phyloP scores from a whole-genome alignment of 2,113 vertebrate genomes.

The Alces alces region DNA sequence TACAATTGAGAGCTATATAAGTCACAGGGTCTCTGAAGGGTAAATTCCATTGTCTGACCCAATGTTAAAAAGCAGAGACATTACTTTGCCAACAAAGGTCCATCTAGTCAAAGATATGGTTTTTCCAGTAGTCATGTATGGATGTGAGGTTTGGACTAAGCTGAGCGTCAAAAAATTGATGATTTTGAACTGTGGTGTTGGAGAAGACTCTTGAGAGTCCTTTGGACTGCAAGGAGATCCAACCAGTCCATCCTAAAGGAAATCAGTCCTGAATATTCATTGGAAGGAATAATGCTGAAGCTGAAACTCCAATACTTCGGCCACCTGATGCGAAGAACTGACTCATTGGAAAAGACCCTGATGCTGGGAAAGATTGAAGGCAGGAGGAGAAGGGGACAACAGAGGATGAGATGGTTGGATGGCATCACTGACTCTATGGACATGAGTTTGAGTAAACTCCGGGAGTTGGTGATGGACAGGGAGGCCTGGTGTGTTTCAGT shows the following conservation, averaged over 20 bases:
- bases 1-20: neutral
- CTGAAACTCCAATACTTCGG: neutral
- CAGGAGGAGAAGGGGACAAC: neutral
- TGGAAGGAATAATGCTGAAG: neutral
- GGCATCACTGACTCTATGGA: neutral
- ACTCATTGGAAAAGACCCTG: neutral
- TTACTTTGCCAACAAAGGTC: neutral
- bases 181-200: neutral
- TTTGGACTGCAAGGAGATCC: neutral
- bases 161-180: neutral
- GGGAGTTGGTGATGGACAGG: neutral
- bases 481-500: neutral
- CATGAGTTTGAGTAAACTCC: neutral
- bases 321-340: neutral
- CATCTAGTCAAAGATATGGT: neutral
- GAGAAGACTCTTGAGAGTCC: neutral
- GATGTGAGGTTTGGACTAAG: neutral
- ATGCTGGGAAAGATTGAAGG: neutral
- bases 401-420: neutral
- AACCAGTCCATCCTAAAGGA: neutral
- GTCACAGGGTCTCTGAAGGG: neutral
- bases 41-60: neutral
- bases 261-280: neutral
- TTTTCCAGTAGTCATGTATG: neutral
- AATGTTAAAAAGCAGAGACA: neutral